Evolutionary conservation across 2,113 vertebrate genomes (phyloP).

Genomic region (Poeciliopsis retropinna): DNA sequence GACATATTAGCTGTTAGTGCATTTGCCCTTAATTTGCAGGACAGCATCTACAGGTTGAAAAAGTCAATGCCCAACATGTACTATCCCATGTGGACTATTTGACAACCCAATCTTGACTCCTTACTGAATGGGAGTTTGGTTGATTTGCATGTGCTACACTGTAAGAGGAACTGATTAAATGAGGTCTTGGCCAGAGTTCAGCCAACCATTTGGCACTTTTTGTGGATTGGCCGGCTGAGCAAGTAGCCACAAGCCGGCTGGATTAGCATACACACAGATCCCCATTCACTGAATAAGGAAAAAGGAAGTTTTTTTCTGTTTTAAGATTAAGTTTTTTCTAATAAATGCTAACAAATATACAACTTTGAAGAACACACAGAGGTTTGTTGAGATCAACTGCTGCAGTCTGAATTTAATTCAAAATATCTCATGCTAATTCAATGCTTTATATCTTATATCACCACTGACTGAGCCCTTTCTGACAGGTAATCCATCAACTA

Average conservation of each 20-base stretch:
- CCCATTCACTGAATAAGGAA: neutral
- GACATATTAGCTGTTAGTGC: too few relatives aligned
- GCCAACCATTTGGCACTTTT: neutral
- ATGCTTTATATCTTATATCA: neutral
- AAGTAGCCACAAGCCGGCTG: neutral
- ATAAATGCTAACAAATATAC: neutral
- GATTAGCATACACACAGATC: neutral
- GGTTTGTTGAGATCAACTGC: neutral
- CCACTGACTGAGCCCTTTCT: too few relatives aligned
- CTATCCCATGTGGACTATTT: neutral
- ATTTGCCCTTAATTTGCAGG: too few relatives aligned
- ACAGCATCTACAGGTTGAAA: too few relatives aligned
- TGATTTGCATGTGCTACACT: neutral
- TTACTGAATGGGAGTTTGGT: neutral
- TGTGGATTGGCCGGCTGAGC: neutral
- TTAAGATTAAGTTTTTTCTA: neutral
- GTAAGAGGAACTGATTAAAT: neutral
- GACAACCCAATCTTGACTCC: neutral
- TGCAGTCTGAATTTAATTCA: neutral
- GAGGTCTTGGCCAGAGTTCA: neutral
- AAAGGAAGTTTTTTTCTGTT: neutral
- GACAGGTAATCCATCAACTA: too few relatives aligned
- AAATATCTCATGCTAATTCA: neutral
- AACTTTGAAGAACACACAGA: neutral
- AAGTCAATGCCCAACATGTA: too few relatives aligned